Base-by-base conservation (phyloP, 2,888 invertebrate genomes). In the Eupelmus urozonus region DNA sequence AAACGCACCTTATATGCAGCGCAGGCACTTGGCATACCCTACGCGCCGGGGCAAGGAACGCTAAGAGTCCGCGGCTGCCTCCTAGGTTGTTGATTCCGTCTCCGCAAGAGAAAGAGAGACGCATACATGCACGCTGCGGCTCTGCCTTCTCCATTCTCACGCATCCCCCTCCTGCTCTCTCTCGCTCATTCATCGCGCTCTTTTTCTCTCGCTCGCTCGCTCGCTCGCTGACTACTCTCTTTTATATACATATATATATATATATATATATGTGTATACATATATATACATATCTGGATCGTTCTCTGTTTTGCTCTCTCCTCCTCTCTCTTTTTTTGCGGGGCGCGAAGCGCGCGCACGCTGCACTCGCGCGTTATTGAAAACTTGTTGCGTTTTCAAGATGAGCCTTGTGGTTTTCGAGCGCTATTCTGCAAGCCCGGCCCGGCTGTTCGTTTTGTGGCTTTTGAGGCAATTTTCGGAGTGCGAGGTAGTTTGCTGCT, bases 121-220 rank as follows among this genome's bases (percentile, higher is more conserved):
- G 13, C 13, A 49, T 49, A 49, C 16, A 49, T n/a, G n/a, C 7
- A 49, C 49, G 13, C 49, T 34, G 34, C 51, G 20, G 63, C 42
- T 20, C 20, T 27, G 57, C 60, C 34, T 57, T 25, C 55, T 20
- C 49, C 72, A 63, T 55, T 62, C 53, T 63, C 62, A 40, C 72
- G 63, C 72, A 42, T 59, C 45, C 9, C 59, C 29, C 49, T 63
- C 45, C 27, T 63, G 53, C 75, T 27, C 42, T 65, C 42, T 27
- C 29, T 23, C 2, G 23, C 20, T 53, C 53, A 4, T 45, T 45
- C 13, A 13, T 45, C 16, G 9, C 45, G 4, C 59, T 62, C 42
- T 20, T 16, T 51, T 51, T 59, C 71, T 60, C 55, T 65, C 51
- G 18, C 7, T 59, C 72, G 71, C 23, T 16, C 42, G 25, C 20